Conservation (phyloP, 2,888 invertebrate genomes). For the Plagiodera versicolora region DNA sequence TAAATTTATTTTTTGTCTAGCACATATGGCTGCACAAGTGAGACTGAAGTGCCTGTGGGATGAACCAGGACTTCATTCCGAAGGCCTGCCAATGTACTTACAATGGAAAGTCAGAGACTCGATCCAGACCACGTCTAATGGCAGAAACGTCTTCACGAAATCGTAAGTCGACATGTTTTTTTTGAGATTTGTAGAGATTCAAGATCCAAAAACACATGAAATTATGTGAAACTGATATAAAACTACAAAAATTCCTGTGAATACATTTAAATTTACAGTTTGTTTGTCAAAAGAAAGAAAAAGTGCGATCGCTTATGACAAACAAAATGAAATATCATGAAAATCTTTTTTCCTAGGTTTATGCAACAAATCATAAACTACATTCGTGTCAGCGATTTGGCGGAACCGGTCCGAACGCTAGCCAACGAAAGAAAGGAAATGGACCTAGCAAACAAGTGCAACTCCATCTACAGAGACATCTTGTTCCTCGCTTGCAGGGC, state of each 20-base stretch:
- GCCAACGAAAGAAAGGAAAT: conserved; percentile 69
- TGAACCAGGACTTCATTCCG: conserved; percentile 76
- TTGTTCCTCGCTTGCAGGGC: conserved; percentile 88
- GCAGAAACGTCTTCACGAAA: conserved; percentile 41
- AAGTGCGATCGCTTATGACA: no score
- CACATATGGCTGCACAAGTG: conserved; percentile 58
- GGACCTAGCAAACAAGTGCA: conserved; percentile 55
- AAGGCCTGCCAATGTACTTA: conserved; percentile 82
- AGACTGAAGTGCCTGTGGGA: conserved; percentile 85
- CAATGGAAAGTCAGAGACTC: conserved; percentile 68
- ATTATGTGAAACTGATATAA: no score
- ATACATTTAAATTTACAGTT: no score
- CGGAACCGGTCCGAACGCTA: conserved; percentile 75
- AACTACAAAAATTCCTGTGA: no score
- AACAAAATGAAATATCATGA: no score
- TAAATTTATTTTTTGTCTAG: conserved; percentile 32
- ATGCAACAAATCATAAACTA: conserved; percentile 83
- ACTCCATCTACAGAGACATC: conserved; percentile 84
- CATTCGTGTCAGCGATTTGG: conserved; percentile 80
- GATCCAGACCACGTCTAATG: conserved; percentile 46
- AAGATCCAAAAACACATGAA: no score
- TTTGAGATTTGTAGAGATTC: no score
- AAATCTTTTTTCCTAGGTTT: conserved; percentile 62
- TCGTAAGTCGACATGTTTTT: conserved; percentile 44
- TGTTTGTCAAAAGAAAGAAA: no score